Conservation (phyloP, 1,140 invertebrate genomes). For the Camponotus vicinus region DNA sequence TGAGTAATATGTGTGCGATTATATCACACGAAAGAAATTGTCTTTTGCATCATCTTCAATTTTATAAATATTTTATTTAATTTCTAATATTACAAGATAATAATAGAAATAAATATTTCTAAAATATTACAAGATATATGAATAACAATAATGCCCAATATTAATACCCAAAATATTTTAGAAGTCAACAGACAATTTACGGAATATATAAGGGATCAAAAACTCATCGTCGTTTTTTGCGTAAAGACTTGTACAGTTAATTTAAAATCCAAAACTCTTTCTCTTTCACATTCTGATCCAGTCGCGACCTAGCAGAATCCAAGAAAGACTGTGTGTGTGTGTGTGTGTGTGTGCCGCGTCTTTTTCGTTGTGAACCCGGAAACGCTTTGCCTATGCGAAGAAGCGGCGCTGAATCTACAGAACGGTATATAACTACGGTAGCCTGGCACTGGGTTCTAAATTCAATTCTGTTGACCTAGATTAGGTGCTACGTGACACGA, state of each 20-base stretch:
- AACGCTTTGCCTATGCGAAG: slow-evolving; percentile 40
- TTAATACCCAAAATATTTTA: slow-evolving; percentile 7
- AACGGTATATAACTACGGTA: slow-evolving; percentile 28
- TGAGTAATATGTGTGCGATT: no score
- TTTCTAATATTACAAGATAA: neutral
- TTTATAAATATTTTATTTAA: neutral
- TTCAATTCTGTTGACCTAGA: slow-evolving; percentile 78
- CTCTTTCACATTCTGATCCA: slow-evolving; percentile 17
- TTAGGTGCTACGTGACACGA: slow-evolving; percentile 73
- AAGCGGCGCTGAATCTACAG: neutral
- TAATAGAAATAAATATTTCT: no score
- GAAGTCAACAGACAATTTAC: slow-evolving; percentile 12
- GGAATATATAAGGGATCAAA: slow-evolving; percentile 1
- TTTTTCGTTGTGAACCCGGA: slow-evolving; percentile 33
- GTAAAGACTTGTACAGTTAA: slow-evolving; percentile 34
- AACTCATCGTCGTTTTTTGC: neutral
- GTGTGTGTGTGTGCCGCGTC: neutral
- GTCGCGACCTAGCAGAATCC: neutral
- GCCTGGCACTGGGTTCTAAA: slow-evolving; percentile 63
- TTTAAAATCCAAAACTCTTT: slow-evolving; percentile 32
- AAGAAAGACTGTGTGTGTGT: neutral
- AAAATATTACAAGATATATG: neutral
- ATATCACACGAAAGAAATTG: no score
- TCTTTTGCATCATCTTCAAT: neutral
- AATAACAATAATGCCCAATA: neutral